These are phyloP conservation scores for Laticauda colubrina DNA, from an alignment of 2,113 vertebrate species.

Conservation along the genomic window DNA sequence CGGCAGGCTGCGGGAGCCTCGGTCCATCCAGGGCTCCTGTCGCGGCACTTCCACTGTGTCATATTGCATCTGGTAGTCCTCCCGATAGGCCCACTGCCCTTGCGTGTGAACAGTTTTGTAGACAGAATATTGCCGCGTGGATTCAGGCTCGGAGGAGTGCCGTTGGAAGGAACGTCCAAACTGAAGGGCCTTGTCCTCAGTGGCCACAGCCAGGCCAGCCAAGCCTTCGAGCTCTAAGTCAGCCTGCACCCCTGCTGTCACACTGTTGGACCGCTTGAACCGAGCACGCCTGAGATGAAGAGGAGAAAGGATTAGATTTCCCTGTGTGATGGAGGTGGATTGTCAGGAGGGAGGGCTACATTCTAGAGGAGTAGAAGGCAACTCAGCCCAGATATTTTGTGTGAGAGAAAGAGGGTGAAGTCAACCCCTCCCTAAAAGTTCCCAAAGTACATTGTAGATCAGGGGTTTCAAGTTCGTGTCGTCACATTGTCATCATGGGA, in stretches of 20 bases:
- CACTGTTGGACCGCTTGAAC: constrained; percentile 98
- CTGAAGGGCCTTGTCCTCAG: constrained; percentile 94
- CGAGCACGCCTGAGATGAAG: constrained; percentile 79
- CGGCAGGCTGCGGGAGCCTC: constrained; percentile 92
- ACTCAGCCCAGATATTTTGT: neutral
- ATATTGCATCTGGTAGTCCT: constrained; percentile 90
- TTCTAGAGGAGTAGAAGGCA: neutral
- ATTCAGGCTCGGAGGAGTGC: constrained; percentile 90
- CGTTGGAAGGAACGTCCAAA: constrained; percentile 95
- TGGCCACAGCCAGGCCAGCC: constrained; percentile 81
- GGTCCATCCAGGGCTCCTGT: constrained; percentile 81
- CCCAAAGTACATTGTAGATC: neutral
- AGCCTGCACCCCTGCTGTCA: constrained; percentile 94
- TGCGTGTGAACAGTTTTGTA: constrained; percentile 97
- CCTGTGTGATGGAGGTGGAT: neutral
- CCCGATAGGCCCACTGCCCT: constrained; percentile 95
- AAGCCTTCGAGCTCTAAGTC: constrained; percentile 95
- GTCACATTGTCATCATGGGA: no score
- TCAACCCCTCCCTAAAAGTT: neutral
- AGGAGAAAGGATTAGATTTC: neutral
- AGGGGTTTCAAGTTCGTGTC: no score
- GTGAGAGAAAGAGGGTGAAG: neutral
- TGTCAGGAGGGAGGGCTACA: neutral
- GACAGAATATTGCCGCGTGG: constrained; percentile 86
- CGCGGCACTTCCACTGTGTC: constrained; percentile 78